Evolutionary conservation across 2,888 invertebrate genomes (phyloP).

Genomic region (Aleiodes alternator): DNA sequence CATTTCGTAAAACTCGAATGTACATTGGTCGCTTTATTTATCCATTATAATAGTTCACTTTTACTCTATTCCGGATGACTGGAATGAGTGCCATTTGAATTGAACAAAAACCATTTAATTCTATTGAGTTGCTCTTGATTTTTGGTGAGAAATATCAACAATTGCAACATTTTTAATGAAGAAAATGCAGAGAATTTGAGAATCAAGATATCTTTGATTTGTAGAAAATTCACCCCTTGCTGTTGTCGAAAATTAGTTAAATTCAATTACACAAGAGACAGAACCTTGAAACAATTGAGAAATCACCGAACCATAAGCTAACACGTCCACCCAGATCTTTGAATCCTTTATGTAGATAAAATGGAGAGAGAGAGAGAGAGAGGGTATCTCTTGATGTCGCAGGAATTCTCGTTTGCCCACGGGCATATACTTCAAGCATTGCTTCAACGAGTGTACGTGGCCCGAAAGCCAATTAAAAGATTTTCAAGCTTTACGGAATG

Average conservation of each 20-base stretch:
- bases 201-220: too few relatives aligned
- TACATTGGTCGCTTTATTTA: too few relatives aligned
- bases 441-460: constrained; percentile 51
- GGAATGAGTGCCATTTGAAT: too few relatives aligned
- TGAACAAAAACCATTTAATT: too few relatives aligned
- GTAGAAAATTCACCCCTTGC: too few relatives aligned
- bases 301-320: constrained; percentile 21
- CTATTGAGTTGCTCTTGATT: background rate
- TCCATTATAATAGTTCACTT: too few relatives aligned
- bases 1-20: too few relatives aligned
- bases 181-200: too few relatives aligned
- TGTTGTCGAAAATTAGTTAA: constrained; percentile 16
- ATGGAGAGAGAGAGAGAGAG: background rate
- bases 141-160: background rate
- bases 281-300: constrained; percentile 9
- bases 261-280: constrained; percentile 6
- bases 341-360: constrained; percentile 22
- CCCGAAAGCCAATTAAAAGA: constrained; percentile 55
- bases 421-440: constrained; percentile 19
- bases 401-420: constrained; percentile 22
- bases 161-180: constrained; percentile 4
- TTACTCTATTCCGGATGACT: too few relatives aligned
- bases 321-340: constrained; percentile 18
- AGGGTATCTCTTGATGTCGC: constrained; percentile 13
- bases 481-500: constrained; percentile 43